Evolutionary conservation across 2,888 invertebrate genomes (phyloP).

Genomic region (Diloba caeruleocephala): DNA sequence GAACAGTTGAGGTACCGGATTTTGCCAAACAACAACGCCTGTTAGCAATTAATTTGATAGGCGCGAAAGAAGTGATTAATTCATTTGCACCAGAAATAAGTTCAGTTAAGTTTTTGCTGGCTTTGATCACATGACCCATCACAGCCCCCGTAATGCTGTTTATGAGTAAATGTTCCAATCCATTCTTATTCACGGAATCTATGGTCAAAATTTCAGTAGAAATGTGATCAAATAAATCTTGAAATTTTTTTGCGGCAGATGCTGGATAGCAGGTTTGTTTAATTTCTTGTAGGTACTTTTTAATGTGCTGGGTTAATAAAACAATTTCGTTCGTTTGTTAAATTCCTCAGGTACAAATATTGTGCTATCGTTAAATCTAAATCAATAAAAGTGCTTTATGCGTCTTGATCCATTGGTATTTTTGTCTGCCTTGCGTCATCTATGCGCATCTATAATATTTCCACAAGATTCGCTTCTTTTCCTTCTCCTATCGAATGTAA

Average conservation of each 20-base stretch:
- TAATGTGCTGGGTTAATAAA: constrained; percentile 1
- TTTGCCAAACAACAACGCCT: constrained; percentile 40
- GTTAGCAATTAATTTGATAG: constrained; percentile 34
- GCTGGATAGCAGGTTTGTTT: constrained; percentile 9
- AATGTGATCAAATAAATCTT: constrained; percentile 46
- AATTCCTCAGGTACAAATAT: constrained; percentile 2
- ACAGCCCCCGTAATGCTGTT: constrained; percentile 41
- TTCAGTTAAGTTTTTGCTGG: constrained; percentile 6
- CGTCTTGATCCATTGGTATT: neutral
- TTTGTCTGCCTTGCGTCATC: neutral
- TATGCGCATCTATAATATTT: constrained; percentile 14
- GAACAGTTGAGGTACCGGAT: constrained; percentile 38
- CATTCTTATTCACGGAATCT: constrained; percentile 18
- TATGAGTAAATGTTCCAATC: constrained; percentile 4
- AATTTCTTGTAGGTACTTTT: constrained; percentile 6
- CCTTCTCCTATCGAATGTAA: constrained; percentile 7
- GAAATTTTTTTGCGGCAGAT: constrained; percentile 16
- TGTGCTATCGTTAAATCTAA: constrained; percentile 8
- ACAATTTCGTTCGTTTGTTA: constrained; percentile 2
- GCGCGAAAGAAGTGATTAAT: constrained; percentile 44
- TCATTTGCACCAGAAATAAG: constrained; percentile 36
- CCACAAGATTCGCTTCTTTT: constrained; percentile 5
- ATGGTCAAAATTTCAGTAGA: constrained; percentile 37
- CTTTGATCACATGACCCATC: constrained; percentile 44
- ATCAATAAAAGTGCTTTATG: constrained; percentile 4